Conservation (phyloP, 2,113 vertebrate genomes). For the Dromaius novaehollandiae region DNA sequence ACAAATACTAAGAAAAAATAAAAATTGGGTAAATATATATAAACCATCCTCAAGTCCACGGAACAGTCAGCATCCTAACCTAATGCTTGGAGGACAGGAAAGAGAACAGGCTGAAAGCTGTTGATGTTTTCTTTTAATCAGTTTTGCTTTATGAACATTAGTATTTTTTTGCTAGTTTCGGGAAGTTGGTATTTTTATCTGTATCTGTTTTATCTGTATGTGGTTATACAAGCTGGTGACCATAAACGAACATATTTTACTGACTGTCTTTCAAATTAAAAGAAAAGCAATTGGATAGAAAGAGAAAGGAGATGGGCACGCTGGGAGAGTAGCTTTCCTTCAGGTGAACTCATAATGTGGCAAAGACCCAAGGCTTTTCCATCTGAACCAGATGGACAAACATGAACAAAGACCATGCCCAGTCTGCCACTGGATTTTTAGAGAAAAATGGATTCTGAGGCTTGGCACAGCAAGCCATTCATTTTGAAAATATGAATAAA, state of each 20-base stretch:
- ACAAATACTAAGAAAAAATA: accelerated
- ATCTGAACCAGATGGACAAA: not conserved
- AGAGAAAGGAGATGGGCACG: not conserved
- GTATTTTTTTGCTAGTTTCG: not conserved
- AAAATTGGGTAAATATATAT: not conserved
- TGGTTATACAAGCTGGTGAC: not conserved
- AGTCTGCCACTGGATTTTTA: not conserved
- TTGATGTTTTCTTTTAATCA: not conserved
- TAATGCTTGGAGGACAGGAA: not conserved
- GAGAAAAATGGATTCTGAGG: not conserved
- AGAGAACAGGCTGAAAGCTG: not conserved
- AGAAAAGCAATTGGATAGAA: not conserved
- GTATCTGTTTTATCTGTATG: not conserved
- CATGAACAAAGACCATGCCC: not conserved
- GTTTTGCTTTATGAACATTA: not conserved
- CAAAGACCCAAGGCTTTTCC: not conserved
- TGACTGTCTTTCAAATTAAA: not conserved
- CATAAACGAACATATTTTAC: not conserved
- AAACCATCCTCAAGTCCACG: not conserved
- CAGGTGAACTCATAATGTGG: not conserved
- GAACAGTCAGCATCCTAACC: not conserved
- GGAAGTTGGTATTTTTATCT: not conserved
- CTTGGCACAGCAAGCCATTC: not conserved
- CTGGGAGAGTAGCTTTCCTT: not conserved
- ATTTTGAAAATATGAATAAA: not conserved